phyloP scores from a whole-genome alignment of 2,888 invertebrate species.

The Chrysolina haemoptera region DNA sequence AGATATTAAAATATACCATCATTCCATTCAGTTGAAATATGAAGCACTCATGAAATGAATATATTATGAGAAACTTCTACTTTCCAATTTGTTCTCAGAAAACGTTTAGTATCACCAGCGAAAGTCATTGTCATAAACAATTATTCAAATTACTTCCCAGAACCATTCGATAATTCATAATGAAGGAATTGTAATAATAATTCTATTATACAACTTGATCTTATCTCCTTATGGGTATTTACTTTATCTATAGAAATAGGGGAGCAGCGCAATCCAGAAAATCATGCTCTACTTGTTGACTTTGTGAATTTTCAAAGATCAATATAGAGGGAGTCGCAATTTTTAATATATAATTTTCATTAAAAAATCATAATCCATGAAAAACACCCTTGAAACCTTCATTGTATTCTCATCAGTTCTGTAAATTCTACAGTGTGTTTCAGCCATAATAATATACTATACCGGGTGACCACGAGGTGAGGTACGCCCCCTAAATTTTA shows the following conservation, averaged over 20 bases:
- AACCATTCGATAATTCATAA: not conserved
- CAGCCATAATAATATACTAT: too few species aligned
- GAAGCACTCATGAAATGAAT: too few species aligned
- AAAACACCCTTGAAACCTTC: too few species aligned
- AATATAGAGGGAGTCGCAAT: not conserved
- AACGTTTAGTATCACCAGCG: not conserved
- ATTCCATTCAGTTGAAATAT: too few species aligned
- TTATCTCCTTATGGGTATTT: not conserved
- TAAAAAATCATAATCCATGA: not conserved
- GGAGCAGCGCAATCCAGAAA: not conserved
- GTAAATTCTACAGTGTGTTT: too few species aligned
- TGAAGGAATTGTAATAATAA: not conserved
- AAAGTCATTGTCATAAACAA: not conserved
- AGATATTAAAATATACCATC: too few species aligned
- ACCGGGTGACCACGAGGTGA: too few species aligned
- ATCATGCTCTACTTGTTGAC: not conserved
- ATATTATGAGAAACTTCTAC: too few species aligned
- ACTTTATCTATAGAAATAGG: not conserved
- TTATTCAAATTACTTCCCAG: not conserved
- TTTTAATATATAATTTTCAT: not conserved
- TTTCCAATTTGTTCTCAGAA: not conserved
- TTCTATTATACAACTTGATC: not conserved
- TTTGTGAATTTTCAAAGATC: not conserved
- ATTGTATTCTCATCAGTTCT: too few species aligned
- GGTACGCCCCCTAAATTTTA: too few species aligned